These are phyloP conservation scores for Megaptera novaeangliae DNA, from an alignment of 2,113 vertebrate species.

Conservation along the genomic window DNA sequence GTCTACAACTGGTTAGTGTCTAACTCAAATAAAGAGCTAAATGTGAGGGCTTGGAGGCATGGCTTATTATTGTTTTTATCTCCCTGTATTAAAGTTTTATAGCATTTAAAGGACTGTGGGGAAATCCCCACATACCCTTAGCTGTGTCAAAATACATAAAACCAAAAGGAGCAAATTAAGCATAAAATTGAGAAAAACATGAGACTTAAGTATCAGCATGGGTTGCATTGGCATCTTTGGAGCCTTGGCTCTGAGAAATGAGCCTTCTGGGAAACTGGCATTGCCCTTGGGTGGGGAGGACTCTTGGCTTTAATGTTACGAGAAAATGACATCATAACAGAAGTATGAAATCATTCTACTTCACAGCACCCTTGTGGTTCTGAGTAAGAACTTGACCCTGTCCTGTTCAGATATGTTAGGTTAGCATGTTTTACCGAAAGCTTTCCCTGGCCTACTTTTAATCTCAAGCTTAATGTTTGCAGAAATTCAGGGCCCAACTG, in stretches of 20 bases:
- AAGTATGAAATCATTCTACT: neutral
- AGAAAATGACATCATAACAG: neutral
- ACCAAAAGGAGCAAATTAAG: slow-evolving; percentile 71
- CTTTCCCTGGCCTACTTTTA: neutral
- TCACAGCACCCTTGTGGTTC: neutral
- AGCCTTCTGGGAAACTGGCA: slow-evolving; percentile 47
- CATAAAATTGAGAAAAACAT: slow-evolving; percentile 67
- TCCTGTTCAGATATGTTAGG: neutral
- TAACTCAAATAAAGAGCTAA: slow-evolving; percentile 43
- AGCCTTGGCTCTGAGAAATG: slow-evolving; percentile 3
- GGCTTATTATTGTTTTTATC: slow-evolving; percentile 68
- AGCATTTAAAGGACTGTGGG: slow-evolving; percentile 69
- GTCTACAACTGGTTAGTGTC: neutral
- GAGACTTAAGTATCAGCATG: slow-evolving; percentile 31
- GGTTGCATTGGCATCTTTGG: slow-evolving; percentile 7
- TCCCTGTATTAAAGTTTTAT: slow-evolving; percentile 69
- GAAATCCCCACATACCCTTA: slow-evolving; percentile 60
- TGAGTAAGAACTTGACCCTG: neutral
- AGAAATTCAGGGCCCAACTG: neutral
- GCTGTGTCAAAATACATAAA: slow-evolving; percentile 70
- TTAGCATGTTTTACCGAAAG: neutral
- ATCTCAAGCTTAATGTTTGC: slow-evolving; percentile 3
- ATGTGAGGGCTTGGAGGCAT: slow-evolving; percentile 53
- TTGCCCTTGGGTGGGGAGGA: neutral
- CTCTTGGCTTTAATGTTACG: neutral